Evolutionary conservation across 2,113 vertebrate species (phyloP).

Genomic region (Trogon surrucura): DNA sequence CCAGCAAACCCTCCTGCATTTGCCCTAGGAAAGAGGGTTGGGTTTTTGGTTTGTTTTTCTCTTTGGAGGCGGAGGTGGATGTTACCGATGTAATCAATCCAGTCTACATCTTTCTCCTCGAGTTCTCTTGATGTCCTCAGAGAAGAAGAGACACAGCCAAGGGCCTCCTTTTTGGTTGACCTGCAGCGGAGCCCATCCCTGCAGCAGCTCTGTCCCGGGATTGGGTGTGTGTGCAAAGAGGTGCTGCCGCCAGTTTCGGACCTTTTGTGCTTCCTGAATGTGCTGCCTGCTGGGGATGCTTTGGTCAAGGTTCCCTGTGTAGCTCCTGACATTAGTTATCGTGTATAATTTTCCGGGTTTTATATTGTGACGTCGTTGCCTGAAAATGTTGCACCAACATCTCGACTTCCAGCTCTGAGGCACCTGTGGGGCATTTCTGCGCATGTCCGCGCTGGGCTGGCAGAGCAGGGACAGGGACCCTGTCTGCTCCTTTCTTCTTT

Average conservation of each 20-base stretch:
- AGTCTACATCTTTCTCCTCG: background rate
- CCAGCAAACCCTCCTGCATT: background rate
- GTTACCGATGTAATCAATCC: background rate
- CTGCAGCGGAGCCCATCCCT: background rate
- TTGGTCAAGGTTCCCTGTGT: background rate
- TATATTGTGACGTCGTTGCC: background rate
- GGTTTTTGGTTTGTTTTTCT: background rate
- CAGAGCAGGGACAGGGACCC: background rate
- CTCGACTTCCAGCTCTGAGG: background rate
- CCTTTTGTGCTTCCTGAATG: background rate
- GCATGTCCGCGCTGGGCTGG: background rate
- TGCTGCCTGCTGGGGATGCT: background rate
- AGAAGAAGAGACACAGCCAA: background rate
- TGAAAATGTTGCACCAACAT: background rate
- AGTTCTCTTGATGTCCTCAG: background rate
- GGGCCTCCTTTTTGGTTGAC: background rate
- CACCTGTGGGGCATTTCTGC: background rate
- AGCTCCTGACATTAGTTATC: background rate
- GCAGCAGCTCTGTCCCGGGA: background rate
- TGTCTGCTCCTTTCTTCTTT: background rate
- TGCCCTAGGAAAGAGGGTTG: background rate
- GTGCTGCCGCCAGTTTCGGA: background rate
- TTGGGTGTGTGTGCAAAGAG: accelerated
- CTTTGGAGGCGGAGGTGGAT: background rate
- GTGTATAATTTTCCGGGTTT: background rate